Conservation (phyloP, 2,797 vertebrate species). For the Botia kubotai region DNA sequence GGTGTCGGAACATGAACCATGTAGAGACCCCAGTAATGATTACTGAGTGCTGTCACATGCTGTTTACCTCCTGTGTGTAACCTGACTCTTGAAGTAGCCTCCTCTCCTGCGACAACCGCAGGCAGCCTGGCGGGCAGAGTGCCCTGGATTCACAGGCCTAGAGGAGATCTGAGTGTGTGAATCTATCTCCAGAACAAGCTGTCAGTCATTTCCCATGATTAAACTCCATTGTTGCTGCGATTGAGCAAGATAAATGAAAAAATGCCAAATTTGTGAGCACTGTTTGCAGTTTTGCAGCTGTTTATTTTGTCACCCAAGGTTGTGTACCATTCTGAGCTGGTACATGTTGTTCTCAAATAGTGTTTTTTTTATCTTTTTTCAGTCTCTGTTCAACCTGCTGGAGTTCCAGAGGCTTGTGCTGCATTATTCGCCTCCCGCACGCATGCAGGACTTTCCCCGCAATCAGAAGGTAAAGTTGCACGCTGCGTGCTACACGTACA, state of each 20-base stretch:
- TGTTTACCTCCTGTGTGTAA: conserved; percentile 71
- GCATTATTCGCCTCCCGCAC: conserved; percentile 90
- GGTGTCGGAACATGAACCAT: conserved; percentile 64
- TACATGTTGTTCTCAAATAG: conserved; percentile 3
- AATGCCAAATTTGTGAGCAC: neutral
- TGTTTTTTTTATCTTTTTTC: conserved; percentile 17
- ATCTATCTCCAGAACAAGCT: conserved; percentile 33
- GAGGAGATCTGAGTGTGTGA: conserved; percentile 5
- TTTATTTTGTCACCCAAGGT: neutral
- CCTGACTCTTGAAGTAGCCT: conserved; percentile 60
- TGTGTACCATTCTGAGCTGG: neutral
- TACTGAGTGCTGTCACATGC: conserved; percentile 79
- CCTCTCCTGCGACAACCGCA: conserved; percentile 48
- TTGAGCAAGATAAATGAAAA: conserved; percentile 1
- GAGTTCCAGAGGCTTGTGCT: conserved; percentile 98
- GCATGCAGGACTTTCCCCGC: conserved; percentile 90
- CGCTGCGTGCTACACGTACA: neutral
- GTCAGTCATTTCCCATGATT: conserved; percentile 9
- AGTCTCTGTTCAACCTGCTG: conserved; percentile 97
- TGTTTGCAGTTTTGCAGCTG: neutral
- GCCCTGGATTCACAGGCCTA: conserved; percentile 32
- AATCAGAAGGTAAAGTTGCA: conserved; percentile 92
- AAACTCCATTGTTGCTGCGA: neutral
- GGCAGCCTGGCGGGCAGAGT: conserved; percentile 28
- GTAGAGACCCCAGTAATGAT: conserved; percentile 70